Percentiles rank a stretch among this genome's conserved stretches.
phyloP scores from a whole-genome alignment of 2,113 vertebrate species.

The Esox niger region DNA sequence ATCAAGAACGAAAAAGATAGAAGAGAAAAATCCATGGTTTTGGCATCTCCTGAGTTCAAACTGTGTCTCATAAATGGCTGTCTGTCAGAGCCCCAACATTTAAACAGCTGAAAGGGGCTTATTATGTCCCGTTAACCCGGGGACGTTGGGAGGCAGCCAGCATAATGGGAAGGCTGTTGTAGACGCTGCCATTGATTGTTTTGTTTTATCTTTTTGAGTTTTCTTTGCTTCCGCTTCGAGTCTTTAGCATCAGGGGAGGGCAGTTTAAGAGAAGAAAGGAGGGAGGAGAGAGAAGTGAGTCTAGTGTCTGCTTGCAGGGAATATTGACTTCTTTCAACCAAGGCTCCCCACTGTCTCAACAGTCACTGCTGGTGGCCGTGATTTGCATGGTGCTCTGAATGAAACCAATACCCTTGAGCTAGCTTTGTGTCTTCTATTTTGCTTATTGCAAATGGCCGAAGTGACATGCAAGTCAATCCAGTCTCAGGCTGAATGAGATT shows the following conservation, averaged over 20 bases:
- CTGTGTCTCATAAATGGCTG: neutral
- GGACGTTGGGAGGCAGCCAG: conserved; percentile 9
- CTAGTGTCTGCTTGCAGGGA: conserved; percentile 41
- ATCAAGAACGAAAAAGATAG: neutral
- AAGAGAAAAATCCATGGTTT: neutral
- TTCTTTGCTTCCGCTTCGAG: conserved; percentile 26
- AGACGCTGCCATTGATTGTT: conserved; percentile 6
- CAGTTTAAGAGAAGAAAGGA: conserved; percentile 3
- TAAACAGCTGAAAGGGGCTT: conserved; percentile 7
- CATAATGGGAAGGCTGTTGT: neutral
- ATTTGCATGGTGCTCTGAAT: conserved; percentile 51
- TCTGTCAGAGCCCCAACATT: conserved; percentile 3
- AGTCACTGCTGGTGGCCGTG: conserved; percentile 43
- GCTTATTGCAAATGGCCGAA: conserved; percentile 47
- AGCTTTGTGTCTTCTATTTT: conserved; percentile 3
- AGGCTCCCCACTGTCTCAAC: conserved; percentile 28
- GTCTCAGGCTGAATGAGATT: conserved; percentile 17
- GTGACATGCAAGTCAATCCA: conserved; percentile 44
- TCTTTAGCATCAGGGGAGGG: conserved; percentile 36
- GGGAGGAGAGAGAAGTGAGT: conserved; percentile 7
- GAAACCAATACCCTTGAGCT: conserved; percentile 12
- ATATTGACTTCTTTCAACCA: conserved; percentile 28
- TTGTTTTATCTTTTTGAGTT: conserved; percentile 10
- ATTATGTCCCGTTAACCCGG: conserved; percentile 13
- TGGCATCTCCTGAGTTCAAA: conserved; percentile 14